These are phyloP conservation scores for Panzeria rudis DNA, from an alignment of 2,888 invertebrate species.

Conservation along the genomic window DNA sequence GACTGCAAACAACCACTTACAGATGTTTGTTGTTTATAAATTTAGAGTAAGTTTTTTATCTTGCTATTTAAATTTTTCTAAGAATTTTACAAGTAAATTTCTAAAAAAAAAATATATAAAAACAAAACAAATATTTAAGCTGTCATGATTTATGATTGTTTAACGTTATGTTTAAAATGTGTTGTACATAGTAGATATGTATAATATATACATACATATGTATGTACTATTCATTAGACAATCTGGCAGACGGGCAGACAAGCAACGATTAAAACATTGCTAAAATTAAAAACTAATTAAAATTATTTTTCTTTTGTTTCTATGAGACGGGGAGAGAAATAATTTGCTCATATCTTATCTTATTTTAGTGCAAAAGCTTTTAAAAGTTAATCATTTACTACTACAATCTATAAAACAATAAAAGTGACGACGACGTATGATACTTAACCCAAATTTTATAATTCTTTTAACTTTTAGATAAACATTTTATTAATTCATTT, in stretches of 20 bases:
- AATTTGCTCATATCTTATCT: conserved; percentile 10
- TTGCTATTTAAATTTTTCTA: not conserved
- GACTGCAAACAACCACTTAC: too few relatives aligned
- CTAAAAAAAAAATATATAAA: too few relatives aligned
- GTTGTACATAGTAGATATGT: not conserved
- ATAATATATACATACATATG: not conserved
- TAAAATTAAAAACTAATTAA: conserved; percentile 26
- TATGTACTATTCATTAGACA: conserved; percentile 33
- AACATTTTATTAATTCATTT: not conserved
- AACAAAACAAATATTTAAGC: too few relatives aligned
- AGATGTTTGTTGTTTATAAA: not conserved
- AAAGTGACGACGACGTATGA: too few relatives aligned
- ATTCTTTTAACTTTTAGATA: not conserved
- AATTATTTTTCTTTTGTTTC: conserved; percentile 22
- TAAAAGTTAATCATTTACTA: conserved; percentile 13
- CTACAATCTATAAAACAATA: conserved; percentile 3
- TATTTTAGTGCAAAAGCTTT: not conserved
- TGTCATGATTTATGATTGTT: too few relatives aligned
- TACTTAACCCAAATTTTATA: conserved; percentile 7
- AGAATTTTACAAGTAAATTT: not conserved
- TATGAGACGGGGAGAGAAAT: conserved; percentile 1
- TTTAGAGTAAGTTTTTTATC: not conserved
- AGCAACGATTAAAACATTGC: not conserved
- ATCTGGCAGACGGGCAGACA: conserved; percentile 39
- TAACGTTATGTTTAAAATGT: too few relatives aligned